These are phyloP conservation scores for Anthoptus insignis DNA, from an alignment of 2,888 invertebrate genomes.

Conservation along the genomic window DNA sequence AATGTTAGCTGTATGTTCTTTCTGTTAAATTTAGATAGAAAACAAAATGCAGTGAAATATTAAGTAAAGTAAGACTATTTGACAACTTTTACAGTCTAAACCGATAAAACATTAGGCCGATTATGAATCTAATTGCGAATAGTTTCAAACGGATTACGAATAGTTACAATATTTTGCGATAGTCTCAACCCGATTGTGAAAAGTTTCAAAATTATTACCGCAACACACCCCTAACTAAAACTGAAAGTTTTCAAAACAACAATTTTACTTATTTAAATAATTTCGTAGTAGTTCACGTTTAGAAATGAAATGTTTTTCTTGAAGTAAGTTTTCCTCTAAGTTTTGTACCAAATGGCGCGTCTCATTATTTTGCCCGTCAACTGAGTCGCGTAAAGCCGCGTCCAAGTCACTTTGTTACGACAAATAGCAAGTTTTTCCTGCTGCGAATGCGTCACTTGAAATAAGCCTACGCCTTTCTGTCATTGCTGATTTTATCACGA, in stretches of 20 bases:
- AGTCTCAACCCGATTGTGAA: no score
- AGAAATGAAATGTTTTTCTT: conserved; percentile 26
- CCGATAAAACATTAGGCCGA: neutral
- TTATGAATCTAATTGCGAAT: no score
- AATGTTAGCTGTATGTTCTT: conserved; percentile 44
- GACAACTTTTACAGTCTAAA: neutral
- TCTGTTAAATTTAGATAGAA: conserved; percentile 23
- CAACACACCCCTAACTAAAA: no score
- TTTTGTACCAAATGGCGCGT: conserved; percentile 31
- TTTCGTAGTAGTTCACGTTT: conserved; percentile 4
- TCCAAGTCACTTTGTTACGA: conserved; percentile 23
- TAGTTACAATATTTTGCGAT: no score
- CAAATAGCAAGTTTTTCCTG: conserved; percentile 24
- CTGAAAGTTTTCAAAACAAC: no score
- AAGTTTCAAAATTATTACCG: no score
- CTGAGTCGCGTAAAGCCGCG: conserved; percentile 25
- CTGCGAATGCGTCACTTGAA: conserved; percentile 18
- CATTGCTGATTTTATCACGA: conserved; percentile 17
- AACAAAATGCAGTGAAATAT: neutral
- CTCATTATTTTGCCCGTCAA: conserved; percentile 34
- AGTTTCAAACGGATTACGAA: no score
- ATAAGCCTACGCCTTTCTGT: conserved; percentile 13
- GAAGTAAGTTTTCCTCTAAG: conserved; percentile 24
- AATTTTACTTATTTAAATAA: no score
- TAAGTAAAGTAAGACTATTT: neutral